A percentile compares a stretch with the other conserved stretches of the same genome.
Evolutionary conservation across 2,113 vertebrate species (phyloP).

Genomic region (Jaculus jaculus): DNA sequence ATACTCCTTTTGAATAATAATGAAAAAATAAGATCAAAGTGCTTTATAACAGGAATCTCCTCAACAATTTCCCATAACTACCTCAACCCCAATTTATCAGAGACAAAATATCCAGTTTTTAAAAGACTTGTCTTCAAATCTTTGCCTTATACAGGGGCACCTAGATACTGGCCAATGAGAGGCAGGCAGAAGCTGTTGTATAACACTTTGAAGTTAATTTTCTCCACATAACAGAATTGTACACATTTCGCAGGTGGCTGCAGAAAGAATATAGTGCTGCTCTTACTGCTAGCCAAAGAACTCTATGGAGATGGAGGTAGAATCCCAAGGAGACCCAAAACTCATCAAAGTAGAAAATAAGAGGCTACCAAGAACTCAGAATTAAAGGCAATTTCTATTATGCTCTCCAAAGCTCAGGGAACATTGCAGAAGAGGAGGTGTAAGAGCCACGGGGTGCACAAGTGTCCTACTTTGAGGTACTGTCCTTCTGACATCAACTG

Average conservation of each 20-base stretch:
- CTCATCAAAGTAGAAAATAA: too few relatives aligned
- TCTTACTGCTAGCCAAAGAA: too few relatives aligned
- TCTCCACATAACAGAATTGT: not conserved
- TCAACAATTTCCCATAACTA: not conserved
- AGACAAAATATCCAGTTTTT: not conserved
- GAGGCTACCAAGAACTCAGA: too few relatives aligned
- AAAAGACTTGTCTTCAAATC: not conserved
- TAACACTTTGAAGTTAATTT: not conserved
- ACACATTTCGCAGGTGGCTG: not conserved
- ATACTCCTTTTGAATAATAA: not conserved
- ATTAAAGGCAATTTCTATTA: too few relatives aligned
- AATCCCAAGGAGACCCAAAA: too few relatives aligned
- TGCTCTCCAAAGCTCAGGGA: too few relatives aligned
- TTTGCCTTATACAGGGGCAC: not conserved
- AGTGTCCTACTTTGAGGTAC: too few relatives aligned
- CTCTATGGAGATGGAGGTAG: too few relatives aligned
- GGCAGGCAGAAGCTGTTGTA: not conserved
- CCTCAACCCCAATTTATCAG: not conserved
- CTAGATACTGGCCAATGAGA: not conserved
- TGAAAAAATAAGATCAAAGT: constrained; percentile 31
- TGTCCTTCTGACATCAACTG: too few relatives aligned
- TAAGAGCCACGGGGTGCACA: too few relatives aligned
- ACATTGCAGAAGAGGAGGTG: too few relatives aligned
- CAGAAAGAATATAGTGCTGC: too few relatives aligned
- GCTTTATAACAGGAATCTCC: constrained; percentile 22